Base-by-base conservation (phyloP, 2,113 vertebrate species). In the Pseudolaguvia tuberculata region DNA sequence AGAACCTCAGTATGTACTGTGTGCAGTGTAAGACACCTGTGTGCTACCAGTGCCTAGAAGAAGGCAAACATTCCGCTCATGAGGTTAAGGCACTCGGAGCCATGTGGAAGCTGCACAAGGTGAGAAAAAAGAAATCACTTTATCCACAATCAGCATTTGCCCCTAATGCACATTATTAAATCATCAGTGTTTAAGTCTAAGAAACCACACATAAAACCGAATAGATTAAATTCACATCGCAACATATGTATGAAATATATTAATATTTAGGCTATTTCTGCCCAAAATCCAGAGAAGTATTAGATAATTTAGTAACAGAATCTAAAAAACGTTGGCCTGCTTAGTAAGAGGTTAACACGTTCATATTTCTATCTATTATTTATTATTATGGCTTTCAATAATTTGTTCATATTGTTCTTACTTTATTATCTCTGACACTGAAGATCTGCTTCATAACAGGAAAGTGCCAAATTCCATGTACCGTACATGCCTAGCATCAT, bases 71-170 rank as follows among this genome's bases (percentile, higher is more conserved):
- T 86, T 91, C 93, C 79, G 94, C 94, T 57, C 97, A 99, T 35
- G 97, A 99, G 79, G 96, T 99, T 81, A 98, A 98, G 84, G 96
- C 97, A 5, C 82, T 99, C 75, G 96, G 97, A 1, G 97, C 96
- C 51, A 98, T 99, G 97, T 99, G 97, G 96, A 99, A 99, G 85
- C 92, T 99, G 51, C 97, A 99, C 86, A 98, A 98, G 96, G 97
- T 98, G 84, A 92, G 88, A 73, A 5, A 25, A 11, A 20, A 17
- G 35, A 42, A 62, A 62, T 35, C n/a, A 10, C 13, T 65, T 63
- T 65, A 15, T 1, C n/a, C 23, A 25, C 39, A 47, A n/a, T 25
- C 2, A 1, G 42, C 35, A 21, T 14, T 63, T 21, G 15, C 42
- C n/a, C 61, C 31, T 35, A 35, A 8, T 7, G 10, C 15, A 23